Evolutionary conservation across 2,797 vertebrate genomes (phyloP), one percentile per base, ranked within the genome.

Genomic region (Sylvia borin): DNA sequence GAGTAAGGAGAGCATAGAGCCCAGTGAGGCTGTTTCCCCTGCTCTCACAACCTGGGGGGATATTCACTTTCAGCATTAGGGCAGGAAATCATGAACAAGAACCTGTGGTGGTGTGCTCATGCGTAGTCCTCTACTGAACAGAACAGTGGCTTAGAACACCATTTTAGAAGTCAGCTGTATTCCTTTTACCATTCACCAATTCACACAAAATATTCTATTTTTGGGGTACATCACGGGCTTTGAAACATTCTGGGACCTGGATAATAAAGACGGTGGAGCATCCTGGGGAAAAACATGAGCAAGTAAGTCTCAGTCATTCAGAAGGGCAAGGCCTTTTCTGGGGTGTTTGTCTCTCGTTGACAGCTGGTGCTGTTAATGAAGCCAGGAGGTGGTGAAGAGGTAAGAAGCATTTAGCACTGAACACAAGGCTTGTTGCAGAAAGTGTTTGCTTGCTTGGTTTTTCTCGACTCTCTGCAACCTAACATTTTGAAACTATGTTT

Each of bases 81-180:
- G 17, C 31, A 53, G 45, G 57, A 78, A 67, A 88, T 34, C 14
- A 21, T 0, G 8, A 58, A 20, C 29, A 50, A 47, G 22, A 6
- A 16, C n/a, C 26, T 4, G 0, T 18, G 32, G 68, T 16, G 7
- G 4, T 50, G 19, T 26, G 36, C 62, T 75, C 7, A 0, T 7
- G 13, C 24, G 18, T 5, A 90, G 27, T 32, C 34, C 77, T 92
- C 34, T 58, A 48, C 65, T 31, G 47, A 91, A 62, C 27, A 80
- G 42, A 36, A 83, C 0, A 0, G 47, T 3, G 3, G 29, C 32
- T 65, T 72, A 18, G n/a, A 81, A 86, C 16, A 24, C 13, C 13
- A 0, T 17, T 61, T 51, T 31, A 53, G 25, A 20, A 26, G 10
- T 40, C 65, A 70, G 24, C 32, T 67, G 1, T 29, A 29, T 40